A percentile compares a stretch with the other conserved stretches of the same genome.
phyloP scores from a whole-genome alignment of 2,113 vertebrate species.

The Callorhinus ursinus region DNA sequence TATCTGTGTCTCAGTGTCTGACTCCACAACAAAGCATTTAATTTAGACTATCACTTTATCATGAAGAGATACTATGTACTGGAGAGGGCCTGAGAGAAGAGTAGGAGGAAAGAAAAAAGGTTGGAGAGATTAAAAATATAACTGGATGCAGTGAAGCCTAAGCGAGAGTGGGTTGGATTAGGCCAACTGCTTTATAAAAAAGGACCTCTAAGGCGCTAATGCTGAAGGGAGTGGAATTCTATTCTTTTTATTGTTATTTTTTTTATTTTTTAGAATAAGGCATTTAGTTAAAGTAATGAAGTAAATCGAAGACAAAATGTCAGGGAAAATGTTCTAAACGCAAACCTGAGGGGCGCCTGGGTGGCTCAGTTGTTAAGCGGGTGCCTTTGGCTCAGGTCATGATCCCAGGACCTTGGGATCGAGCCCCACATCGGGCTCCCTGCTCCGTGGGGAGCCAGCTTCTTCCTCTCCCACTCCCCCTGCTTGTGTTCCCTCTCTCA shows the following conservation, averaged over 20 bases:
- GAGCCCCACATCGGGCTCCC: no score
- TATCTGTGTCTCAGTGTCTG: slow-evolving; percentile 60
- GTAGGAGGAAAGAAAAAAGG: neutral
- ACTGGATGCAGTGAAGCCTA: neutral
- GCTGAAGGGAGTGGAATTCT: neutral
- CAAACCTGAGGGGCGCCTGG: neutral
- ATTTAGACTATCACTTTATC: slow-evolving; percentile 63
- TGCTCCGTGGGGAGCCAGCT: no score
- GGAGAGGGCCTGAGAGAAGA: neutral
- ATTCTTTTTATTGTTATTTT: neutral
- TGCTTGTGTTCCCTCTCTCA: no score
- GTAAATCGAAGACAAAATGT: slow-evolving; percentile 3
- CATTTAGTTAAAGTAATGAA: slow-evolving; percentile 9
- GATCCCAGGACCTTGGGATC: no score
- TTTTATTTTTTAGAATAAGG: neutral
- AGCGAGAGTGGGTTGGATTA: neutral
- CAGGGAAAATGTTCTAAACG: neutral
- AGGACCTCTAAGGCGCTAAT: neutral
- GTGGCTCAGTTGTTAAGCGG: no score
- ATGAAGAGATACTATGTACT: slow-evolving; percentile 49
- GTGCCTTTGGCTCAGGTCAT: no score
- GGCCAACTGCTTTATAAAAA: neutral
- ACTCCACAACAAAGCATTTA: slow-evolving; percentile 61
- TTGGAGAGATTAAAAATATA: slow-evolving; percentile 38
- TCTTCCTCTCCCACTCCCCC: no score